These are phyloP conservation scores for Aporrectodea caliginosa DNA, from an alignment of 1,140 invertebrate species.

Conservation along the genomic window DNA sequence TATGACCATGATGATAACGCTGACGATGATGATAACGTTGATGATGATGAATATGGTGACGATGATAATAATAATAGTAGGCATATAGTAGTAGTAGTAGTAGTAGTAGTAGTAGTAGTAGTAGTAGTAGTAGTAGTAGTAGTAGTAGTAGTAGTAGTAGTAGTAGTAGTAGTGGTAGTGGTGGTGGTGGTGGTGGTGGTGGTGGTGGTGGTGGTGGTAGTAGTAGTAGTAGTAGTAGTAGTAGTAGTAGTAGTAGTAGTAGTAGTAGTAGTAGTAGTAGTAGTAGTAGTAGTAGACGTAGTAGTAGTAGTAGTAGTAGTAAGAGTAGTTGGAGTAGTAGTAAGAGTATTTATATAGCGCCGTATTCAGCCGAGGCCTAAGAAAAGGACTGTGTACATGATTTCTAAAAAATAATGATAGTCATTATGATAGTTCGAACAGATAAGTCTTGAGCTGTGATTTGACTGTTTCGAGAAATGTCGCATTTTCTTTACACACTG, in stretches of 20 bases:
- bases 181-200: neutral
- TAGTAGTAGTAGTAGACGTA: neutral
- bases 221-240: neutral
- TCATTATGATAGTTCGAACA: too few species aligned
- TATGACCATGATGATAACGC: too few species aligned
- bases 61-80: too few species aligned
- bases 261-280: constrained; percentile 2
- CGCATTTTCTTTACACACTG: too few species aligned
- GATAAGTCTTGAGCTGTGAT: too few species aligned
- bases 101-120: constrained; percentile 3
- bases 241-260: neutral
- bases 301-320: constrained; percentile 2
- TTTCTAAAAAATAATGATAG: too few species aligned
- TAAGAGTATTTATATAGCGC: neutral
- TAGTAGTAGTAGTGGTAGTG: neutral
- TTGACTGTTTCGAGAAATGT: too few species aligned
- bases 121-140: constrained; percentile 2
- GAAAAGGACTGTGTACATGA: too few species aligned
- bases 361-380: too few species aligned
- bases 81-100: too few species aligned
- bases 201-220: neutral
- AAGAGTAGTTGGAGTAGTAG: neutral
- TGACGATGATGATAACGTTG: too few species aligned
- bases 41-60: too few species aligned
- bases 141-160: constrained; percentile 2